These are phyloP conservation scores for Mercenaria mercenaria DNA, from an alignment of 1,140 invertebrate genomes.

Conservation along the genomic window DNA sequence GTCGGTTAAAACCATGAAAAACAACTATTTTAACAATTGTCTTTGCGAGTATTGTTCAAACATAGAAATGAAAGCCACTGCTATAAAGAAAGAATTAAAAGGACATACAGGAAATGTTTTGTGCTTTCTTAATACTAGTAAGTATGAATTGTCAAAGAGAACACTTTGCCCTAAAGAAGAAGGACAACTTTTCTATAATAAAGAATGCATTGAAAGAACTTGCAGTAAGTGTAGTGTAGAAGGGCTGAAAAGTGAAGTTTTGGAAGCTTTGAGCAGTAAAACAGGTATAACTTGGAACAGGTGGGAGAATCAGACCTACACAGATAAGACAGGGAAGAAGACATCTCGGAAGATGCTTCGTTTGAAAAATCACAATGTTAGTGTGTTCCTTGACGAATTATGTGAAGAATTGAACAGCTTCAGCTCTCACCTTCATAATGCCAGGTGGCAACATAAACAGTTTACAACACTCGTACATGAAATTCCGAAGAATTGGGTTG, in stretches of 20 bases:
- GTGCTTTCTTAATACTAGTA: neutral
- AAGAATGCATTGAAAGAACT: neutral
- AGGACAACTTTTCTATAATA: neutral
- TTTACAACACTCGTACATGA: neutral
- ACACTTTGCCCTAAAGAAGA: neutral
- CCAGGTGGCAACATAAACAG: neutral
- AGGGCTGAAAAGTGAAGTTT: neutral
- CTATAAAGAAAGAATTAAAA: neutral
- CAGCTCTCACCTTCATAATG: neutral
- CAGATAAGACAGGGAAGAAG: neutral
- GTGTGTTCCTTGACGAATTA: neutral
- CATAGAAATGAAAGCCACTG: no score
- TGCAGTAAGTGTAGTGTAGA: neutral
- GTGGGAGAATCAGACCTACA: neutral
- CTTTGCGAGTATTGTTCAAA: constrained; percentile 26
- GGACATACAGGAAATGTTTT: neutral
- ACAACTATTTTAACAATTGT: neutral
- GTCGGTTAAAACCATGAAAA: neutral
- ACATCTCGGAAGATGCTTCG: neutral
- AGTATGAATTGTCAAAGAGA: neutral
- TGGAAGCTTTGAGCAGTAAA: neutral
- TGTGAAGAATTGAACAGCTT: neutral
- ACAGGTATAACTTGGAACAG: neutral
- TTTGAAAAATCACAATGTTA: neutral
- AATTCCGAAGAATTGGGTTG: neutral